Evolutionary conservation across 2,797 vertebrate genomes (phyloP).

Genomic region (Hippocampus kuda): DNA sequence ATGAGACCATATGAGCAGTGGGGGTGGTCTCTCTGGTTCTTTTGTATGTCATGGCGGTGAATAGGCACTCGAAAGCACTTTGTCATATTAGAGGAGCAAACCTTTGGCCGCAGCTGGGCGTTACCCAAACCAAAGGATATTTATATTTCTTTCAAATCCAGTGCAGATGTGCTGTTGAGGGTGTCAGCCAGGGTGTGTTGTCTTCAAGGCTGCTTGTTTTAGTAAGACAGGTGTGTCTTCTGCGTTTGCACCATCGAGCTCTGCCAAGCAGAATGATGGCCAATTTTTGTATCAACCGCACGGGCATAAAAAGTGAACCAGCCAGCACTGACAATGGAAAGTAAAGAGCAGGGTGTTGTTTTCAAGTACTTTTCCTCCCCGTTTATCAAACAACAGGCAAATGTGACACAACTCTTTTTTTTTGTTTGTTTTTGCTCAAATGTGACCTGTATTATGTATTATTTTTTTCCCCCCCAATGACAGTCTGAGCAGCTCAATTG

Average conservation of each 20-base stretch:
- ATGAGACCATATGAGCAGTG: conserved; percentile 33
- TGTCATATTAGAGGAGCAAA: conserved; percentile 28
- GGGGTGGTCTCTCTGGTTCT: conserved; percentile 29
- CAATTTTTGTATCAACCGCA: conserved; percentile 41
- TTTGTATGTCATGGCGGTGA: conserved; percentile 32
- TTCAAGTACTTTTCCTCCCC: too few species aligned
- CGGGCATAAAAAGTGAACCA: conserved; percentile 31
- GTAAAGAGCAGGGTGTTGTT: not conserved
- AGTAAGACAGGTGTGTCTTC: conserved; percentile 41
- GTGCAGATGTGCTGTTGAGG: not conserved
- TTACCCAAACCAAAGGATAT: not conserved
- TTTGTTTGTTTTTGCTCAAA: too few species aligned
- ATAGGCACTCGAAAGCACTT: conserved; percentile 18
- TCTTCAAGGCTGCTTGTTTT: not conserved
- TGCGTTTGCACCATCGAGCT: conserved; percentile 22
- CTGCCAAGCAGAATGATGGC: conserved; percentile 30
- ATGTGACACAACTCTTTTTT: too few species aligned
- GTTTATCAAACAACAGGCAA: too few species aligned
- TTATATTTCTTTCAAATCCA: conserved; percentile 4
- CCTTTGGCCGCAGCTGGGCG: conserved; percentile 6
- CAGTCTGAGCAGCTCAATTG: too few species aligned
- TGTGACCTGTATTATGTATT: too few species aligned
- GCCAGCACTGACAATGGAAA: conserved; percentile 1
- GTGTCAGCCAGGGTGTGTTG: conserved; percentile 1
- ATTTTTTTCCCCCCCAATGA: too few species aligned